Base-by-base conservation (phyloP, 2,113 vertebrate species). In the Tympanuchus pallidicinctus region DNA sequence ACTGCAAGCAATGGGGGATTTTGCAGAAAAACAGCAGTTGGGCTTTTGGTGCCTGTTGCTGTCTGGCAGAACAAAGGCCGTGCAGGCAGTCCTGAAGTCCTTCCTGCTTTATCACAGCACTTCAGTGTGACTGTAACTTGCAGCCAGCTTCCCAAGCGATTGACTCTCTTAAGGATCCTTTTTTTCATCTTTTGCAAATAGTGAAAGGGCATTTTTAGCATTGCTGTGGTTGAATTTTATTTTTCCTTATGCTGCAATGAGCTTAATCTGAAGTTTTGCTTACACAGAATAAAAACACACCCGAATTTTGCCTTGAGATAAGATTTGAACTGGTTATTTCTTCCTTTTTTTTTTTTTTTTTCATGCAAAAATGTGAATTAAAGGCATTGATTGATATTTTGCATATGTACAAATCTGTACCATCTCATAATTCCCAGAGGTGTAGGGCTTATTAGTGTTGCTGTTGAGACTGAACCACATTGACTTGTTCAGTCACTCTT, bases 231-330 rank as follows among this genome's bases (percentile, higher is more conserved):
- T 89, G 32, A 30, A 16, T 87, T 85, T 80, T 64, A n/a, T 40
- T 86, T 81, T 89, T 86, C 73, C 71, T 7, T 52, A 19, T 91
- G n/a, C 82, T 91, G 38, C 52, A 69, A 47, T 48, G 42, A 90
- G 36, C 61, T 73, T 66, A n/a, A 42, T 90, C 78, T 27, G 57
- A 94, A 94, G 69, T 77, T 92, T 75, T 70, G 42, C 72, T 75
- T 7, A 1, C 27, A 10, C 18, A 52, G 67, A 92, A 61, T 69
- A 47, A 88, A 86, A 86, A 32, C 19, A 2, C 20, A 64, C 17
- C 11, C 1, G 5, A 86, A 77, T 45, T 83, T 86, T 90, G 22
- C 69, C 80, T 86, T 3, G 8, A 83, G 78, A 83, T 91, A 50
- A 67, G 38, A 32, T 88, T 86, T 2, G 1, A 76, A 65, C 18